Evolutionary conservation across 2,888 invertebrate species (phyloP).

Genomic region (Automeris io): DNA sequence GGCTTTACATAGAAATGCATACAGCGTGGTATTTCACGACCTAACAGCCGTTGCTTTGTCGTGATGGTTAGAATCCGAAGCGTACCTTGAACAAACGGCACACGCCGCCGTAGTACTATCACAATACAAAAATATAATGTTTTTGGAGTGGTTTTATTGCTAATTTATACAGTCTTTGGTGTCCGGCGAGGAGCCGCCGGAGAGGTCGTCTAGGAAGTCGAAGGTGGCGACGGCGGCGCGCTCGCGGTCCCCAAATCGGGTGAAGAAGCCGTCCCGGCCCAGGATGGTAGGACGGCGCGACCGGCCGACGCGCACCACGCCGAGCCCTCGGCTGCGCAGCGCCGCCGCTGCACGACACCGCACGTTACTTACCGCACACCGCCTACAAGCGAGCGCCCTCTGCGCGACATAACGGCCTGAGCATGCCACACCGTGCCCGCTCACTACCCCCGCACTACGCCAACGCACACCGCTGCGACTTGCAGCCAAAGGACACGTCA

Average conservation of each 20-base stretch:
- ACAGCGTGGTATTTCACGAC: too few relatives aligned
- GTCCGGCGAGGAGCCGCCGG: slow-evolving; percentile 59
- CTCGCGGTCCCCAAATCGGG: slow-evolving; percentile 86
- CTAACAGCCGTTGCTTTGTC: too few relatives aligned
- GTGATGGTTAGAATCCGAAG: slow-evolving; percentile 4
- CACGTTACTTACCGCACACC: slow-evolving; percentile 45
- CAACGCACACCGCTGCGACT: slow-evolving; percentile 20
- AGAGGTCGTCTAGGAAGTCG: slow-evolving; percentile 86
- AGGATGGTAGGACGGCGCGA: slow-evolving; percentile 83
- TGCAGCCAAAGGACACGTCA: too few relatives aligned
- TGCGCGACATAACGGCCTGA: slow-evolving; percentile 52
- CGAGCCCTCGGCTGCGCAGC: slow-evolving; percentile 74
- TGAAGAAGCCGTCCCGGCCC: slow-evolving; percentile 86
- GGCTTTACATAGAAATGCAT: too few relatives aligned
- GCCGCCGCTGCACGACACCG: slow-evolving; percentile 76
- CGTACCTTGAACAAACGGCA: slow-evolving; percentile 19
- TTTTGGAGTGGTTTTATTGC: slow-evolving; percentile 32
- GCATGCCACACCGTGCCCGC: slow-evolving; percentile 27
- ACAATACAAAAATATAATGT: slow-evolving; percentile 62
- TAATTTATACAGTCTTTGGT: slow-evolving; percentile 61
- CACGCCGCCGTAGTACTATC: slow-evolving; percentile 37
- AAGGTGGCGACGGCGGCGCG: slow-evolving; percentile 86
- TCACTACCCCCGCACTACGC: slow-evolving; percentile 20
- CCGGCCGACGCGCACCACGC: slow-evolving; percentile 70
- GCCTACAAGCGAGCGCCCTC: slow-evolving; percentile 55